Conservation (phyloP, 1,140 invertebrate genomes). For the Drosophila rhopaloa region DNA sequence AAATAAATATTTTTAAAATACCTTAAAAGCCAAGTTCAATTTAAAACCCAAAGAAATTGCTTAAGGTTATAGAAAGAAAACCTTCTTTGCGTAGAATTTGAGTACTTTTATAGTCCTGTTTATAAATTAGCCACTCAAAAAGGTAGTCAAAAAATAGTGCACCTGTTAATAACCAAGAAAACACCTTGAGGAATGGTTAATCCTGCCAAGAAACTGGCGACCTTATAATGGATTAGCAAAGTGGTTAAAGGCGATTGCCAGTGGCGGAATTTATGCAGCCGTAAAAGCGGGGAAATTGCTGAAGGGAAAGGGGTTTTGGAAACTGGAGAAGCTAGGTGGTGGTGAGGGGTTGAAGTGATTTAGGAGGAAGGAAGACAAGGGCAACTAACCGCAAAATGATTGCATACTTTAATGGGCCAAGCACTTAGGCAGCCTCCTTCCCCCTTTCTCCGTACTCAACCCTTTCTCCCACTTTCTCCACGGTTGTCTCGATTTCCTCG, state of each 20-base stretch:
- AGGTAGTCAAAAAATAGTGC: background rate
- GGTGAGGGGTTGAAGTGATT: background rate
- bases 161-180: background rate
- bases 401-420: slow-evolving; percentile 81
- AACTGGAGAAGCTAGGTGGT: slow-evolving; percentile 1
- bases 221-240: slow-evolving; percentile 29
- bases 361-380: slow-evolving; percentile 4
- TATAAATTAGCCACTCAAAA: background rate
- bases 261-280: slow-evolving; percentile 48
- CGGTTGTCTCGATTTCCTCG: slow-evolving; percentile 38
- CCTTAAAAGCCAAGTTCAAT: too few species aligned
- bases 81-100: too few species aligned
- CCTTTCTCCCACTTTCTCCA: slow-evolving; percentile 1
- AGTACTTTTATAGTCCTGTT: too few species aligned
- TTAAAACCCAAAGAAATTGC: too few species aligned
- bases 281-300: slow-evolving; percentile 6
- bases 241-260: slow-evolving; percentile 28
- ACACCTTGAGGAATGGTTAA: slow-evolving; percentile 23
- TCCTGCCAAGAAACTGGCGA: slow-evolving; percentile 35
- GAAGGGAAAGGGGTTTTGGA: background rate
- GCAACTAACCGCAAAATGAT: slow-evolving; percentile 73
- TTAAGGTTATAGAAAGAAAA: too few species aligned
- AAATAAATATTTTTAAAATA: too few species aligned
- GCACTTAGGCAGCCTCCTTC: slow-evolving; percentile 64
- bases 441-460: background rate